phyloP scores from a whole-genome alignment of 1,140 invertebrate genomes.

The Drosophila obscura region DNA sequence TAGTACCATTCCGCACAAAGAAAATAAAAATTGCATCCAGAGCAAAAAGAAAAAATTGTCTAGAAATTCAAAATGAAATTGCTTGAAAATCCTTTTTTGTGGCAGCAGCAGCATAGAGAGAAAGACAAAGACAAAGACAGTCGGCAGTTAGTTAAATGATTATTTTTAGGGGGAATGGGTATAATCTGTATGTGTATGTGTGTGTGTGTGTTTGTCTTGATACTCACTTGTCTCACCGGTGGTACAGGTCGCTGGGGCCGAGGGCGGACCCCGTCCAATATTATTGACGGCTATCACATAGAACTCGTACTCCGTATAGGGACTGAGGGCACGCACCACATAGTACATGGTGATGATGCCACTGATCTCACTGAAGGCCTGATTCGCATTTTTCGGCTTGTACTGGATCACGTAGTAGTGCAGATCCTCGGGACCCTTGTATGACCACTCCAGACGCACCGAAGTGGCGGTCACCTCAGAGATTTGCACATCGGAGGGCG shows the following conservation, averaged over 20 bases:
- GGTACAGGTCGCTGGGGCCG: constrained; percentile 93
- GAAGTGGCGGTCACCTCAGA: constrained; percentile 97
- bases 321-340: constrained; percentile 93
- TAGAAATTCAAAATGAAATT: constrained; percentile 51
- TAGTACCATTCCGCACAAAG: constrained; percentile 45
- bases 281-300: constrained; percentile 97
- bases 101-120: constrained; percentile 31
- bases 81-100: constrained; percentile 60
- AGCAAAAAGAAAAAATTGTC: constrained; percentile 12
- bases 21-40: constrained; percentile 42
- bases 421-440: constrained; percentile 92
- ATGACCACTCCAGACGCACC: constrained; percentile 95
- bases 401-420: constrained; percentile 98
- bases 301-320: constrained; percentile 98
- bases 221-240: constrained; percentile 97
- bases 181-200: background rate
- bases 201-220: background rate
- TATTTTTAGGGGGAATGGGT: background rate
- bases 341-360: constrained; percentile 97
- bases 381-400: constrained; percentile 94
- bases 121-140: constrained; percentile 17
- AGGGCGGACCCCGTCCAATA: constrained; percentile 94
- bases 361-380: constrained; percentile 93
- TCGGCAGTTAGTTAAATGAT: constrained; percentile 53
- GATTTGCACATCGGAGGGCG: constrained; percentile 93